A percentile compares a stretch with the other conserved stretches of the same genome.
These are phyloP conservation scores for Melanocharis versteri DNA, from an alignment of 2,113 vertebrate species.

Conservation along the genomic window DNA sequence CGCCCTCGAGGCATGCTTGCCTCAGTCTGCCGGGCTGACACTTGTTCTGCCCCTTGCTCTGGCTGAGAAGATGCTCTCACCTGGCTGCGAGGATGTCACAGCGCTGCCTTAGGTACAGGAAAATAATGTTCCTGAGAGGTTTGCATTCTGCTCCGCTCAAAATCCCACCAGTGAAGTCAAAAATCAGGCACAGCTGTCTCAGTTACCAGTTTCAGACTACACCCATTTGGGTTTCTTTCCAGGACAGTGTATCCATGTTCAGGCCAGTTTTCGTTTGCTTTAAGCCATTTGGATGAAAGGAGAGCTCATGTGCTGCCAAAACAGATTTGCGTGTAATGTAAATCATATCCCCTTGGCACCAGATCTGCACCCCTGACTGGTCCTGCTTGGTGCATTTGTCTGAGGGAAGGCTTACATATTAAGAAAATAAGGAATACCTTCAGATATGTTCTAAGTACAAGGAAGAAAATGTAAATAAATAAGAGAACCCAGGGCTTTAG, in stretches of 20 bases:
- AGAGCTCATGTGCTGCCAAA: background rate
- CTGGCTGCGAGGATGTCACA: background rate
- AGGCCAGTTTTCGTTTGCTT: conserved; percentile 9
- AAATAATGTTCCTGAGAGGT: background rate
- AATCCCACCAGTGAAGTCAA: background rate
- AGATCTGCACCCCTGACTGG: background rate
- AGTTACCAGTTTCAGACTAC: background rate
- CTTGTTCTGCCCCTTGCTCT: background rate
- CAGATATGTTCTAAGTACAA: background rate
- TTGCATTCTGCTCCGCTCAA: background rate
- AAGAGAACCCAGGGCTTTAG: background rate
- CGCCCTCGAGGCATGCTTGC: background rate
- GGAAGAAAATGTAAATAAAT: background rate
- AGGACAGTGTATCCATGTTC: background rate
- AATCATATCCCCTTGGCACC: background rate
- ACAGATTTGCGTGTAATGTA: background rate
- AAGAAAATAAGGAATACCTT: background rate
- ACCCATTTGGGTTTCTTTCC: conserved; percentile 10
- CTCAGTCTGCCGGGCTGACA: rapidly evolving
- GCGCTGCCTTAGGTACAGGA: background rate
- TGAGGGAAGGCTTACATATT: background rate
- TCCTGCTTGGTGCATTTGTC: background rate
- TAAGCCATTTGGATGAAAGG: conserved; percentile 22
- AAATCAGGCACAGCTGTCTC: background rate
- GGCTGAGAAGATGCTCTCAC: background rate